These are phyloP conservation scores for Pseudopipra pipra DNA, from an alignment of 2,113 vertebrate genomes.

Conservation along the genomic window DNA sequence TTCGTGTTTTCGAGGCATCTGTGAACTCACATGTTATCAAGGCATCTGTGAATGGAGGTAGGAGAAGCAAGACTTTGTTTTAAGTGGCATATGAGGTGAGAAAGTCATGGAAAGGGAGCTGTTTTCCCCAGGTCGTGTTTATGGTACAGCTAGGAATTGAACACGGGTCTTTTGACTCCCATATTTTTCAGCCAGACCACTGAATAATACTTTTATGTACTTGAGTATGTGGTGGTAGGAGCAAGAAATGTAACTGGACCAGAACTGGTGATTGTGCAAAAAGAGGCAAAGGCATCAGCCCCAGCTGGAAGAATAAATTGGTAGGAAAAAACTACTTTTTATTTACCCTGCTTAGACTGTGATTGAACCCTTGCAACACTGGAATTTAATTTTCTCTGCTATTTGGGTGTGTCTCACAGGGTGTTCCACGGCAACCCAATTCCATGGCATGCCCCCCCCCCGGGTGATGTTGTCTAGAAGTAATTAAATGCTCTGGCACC, in stretches of 20 bases:
- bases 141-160: background rate
- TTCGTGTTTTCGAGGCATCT: background rate
- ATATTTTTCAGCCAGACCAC: background rate
- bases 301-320: background rate
- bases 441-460: background rate
- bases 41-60: background rate
- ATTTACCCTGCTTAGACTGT: background rate
- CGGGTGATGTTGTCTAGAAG: background rate
- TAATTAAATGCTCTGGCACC: constrained; percentile 36
- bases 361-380: background rate
- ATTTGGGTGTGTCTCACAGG: constrained; percentile 15
- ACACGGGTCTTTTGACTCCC: background rate
- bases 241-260: background rate
- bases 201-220: background rate
- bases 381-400: constrained; percentile 17
- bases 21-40: background rate
- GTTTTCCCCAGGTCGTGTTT: background rate
- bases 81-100: background rate
- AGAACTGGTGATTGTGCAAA: background rate
- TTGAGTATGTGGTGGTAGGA: background rate
- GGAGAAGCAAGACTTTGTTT: background rate
- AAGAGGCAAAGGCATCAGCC: background rate
- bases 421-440: background rate
- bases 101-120: background rate
- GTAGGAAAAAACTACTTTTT: background rate